Evolutionary conservation across 2,888 invertebrate species (phyloP).

Genomic region (Drosophila atripex): DNA sequence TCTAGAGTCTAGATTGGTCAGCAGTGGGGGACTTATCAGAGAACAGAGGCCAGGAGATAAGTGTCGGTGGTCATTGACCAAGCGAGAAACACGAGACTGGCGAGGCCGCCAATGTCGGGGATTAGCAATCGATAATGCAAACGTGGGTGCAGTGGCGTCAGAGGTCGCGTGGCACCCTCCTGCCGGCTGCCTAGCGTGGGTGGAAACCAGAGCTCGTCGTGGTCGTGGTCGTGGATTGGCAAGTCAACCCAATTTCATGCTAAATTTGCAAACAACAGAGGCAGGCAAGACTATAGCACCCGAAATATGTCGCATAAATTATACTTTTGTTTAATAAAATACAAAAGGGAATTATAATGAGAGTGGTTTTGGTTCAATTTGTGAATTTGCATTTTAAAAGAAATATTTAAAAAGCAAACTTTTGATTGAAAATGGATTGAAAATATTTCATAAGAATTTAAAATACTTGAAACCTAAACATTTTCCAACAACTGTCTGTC

Average conservation of each 20-base stretch:
- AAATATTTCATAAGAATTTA: too few species aligned
- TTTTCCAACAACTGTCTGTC: not conserved
- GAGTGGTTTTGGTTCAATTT: not conserved
- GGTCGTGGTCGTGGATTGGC: not conserved
- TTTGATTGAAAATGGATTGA: too few species aligned
- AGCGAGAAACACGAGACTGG: slow-evolving; percentile 35
- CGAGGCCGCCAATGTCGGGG: slow-evolving; percentile 22
- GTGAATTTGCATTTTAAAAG: not conserved
- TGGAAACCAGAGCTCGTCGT: not conserved
- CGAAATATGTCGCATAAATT: not conserved
- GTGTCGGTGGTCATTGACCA: slow-evolving; percentile 47
- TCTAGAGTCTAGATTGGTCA: slow-evolving; percentile 28
- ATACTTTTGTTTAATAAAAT: not conserved
- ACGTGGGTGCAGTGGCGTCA: slow-evolving; percentile 45
- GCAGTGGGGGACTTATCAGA: slow-evolving; percentile 12
- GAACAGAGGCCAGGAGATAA: slow-evolving; percentile 1
- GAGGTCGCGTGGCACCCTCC: slow-evolving; percentile 41
- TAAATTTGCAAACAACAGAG: slow-evolving; percentile 39
- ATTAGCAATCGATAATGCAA: slow-evolving; percentile 62
- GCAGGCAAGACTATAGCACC: not conserved
- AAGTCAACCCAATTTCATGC: slow-evolving; percentile 59
- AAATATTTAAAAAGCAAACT: too few species aligned
- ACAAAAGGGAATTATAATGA: not conserved
- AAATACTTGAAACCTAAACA: too few species aligned
- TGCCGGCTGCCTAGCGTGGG: slow-evolving; percentile 2